Conservation (phyloP, 2,113 vertebrate genomes). For the Tetrax tetrax region DNA sequence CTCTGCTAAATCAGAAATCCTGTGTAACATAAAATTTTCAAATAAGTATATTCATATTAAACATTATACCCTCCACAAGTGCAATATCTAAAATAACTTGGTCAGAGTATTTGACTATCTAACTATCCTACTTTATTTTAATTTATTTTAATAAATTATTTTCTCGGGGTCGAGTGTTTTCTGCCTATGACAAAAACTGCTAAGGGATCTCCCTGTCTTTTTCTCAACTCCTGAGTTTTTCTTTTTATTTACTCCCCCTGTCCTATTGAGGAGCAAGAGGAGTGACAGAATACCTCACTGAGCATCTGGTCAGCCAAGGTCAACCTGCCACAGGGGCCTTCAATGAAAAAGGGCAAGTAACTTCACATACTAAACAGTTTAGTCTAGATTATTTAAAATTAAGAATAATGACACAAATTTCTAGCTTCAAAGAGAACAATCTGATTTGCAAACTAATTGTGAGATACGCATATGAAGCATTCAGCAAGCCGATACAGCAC, state of each 20-base stretch:
- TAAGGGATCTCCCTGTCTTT: not conserved
- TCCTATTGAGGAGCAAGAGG: not conserved
- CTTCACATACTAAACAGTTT: not conserved
- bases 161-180: accelerated
- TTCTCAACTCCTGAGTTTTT: not conserved
- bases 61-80: not conserved
- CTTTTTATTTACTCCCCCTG: not conserved
- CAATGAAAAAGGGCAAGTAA: not conserved
- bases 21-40: not conserved
- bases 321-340: not conserved
- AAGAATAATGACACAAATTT: not conserved
- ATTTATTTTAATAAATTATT: not conserved
- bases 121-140: not conserved
- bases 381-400: not conserved
- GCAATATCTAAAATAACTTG: not conserved
- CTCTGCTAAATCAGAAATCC: not conserved
- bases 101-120: not conserved
- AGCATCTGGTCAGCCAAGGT: not conserved
- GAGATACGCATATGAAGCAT: not conserved
- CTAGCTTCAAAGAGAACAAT: not conserved
- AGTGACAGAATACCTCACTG: not conserved
- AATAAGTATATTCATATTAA: not conserved
- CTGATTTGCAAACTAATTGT: not conserved
- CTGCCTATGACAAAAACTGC: not conserved
- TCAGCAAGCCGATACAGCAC: not conserved